Evolutionary conservation across 2,888 invertebrate genomes (phyloP).

Genomic region (Sinelater perroti): DNA sequence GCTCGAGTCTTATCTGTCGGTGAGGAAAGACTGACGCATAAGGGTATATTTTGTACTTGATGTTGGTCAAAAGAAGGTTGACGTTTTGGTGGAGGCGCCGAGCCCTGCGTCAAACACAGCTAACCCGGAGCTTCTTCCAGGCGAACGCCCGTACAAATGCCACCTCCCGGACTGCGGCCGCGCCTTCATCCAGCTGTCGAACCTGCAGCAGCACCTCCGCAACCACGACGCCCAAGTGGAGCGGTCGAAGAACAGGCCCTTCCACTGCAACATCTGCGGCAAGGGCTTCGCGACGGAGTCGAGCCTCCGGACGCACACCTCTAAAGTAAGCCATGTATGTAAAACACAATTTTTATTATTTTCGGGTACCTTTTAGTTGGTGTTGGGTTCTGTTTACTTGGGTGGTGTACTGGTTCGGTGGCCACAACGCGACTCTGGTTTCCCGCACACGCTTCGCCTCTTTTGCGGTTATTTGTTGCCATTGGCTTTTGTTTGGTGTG

Average conservation of each 20-base stretch:
- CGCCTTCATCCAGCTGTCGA: slow-evolving; percentile 96
- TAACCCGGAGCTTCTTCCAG: slow-evolving; percentile 65
- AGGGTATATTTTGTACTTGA: too few relatives aligned
- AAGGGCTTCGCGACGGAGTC: slow-evolving; percentile 97
- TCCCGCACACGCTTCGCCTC: slow-evolving; percentile 33
- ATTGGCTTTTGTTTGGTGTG: slow-evolving; percentile 36
- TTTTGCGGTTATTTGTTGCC: slow-evolving; percentile 21
- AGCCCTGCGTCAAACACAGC: too few relatives aligned
- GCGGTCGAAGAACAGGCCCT: slow-evolving; percentile 92
- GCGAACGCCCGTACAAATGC: slow-evolving; percentile 97
- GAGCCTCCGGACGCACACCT: slow-evolving; percentile 93
- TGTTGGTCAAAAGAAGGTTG: too few relatives aligned
- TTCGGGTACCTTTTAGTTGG: slow-evolving; percentile 41
- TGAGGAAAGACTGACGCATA: too few relatives aligned
- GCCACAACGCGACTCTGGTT: slow-evolving; percentile 14
- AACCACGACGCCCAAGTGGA: slow-evolving; percentile 97
- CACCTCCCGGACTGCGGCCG: slow-evolving; percentile 94
- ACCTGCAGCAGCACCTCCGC: slow-evolving; percentile 93
- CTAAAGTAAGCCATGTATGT: slow-evolving; percentile 90
- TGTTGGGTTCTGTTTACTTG: slow-evolving; percentile 37
- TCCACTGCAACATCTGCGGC: slow-evolving; percentile 95
- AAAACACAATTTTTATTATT: slow-evolving; percentile 49
- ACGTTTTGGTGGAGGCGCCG: too few relatives aligned
- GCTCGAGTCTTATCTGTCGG: too few relatives aligned
- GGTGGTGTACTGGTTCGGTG: slow-evolving; percentile 31